A percentile compares a stretch with the other conserved stretches of the same genome.
phyloP scores from a whole-genome alignment of 2,888 invertebrate genomes.

The Nowickia ferox region DNA sequence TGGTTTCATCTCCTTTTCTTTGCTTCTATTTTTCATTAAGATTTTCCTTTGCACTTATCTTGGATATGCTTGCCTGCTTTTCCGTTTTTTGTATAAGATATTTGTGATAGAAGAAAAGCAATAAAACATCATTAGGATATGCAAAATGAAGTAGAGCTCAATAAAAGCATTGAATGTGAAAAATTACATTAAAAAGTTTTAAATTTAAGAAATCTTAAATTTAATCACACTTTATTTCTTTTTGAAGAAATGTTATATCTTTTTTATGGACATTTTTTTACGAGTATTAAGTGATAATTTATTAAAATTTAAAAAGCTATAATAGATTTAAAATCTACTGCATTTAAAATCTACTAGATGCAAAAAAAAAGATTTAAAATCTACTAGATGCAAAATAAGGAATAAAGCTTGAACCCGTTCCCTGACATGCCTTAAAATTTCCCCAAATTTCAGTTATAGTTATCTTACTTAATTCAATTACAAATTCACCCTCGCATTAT shows the following conservation, averaged over 20 bases:
- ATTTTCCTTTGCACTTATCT: constrained; percentile 24
- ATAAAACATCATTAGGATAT: constrained; percentile 7
- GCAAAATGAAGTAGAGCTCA: constrained; percentile 28
- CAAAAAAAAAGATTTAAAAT: no score
- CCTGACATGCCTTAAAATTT: no score
- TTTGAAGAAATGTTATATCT: neutral
- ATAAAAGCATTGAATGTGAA: constrained; percentile 12
- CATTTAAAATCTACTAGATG: no score
- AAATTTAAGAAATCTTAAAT: neutral
- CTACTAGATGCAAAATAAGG: no score
- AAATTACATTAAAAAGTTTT: neutral
- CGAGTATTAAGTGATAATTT: neutral
- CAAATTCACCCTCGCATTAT: neutral
- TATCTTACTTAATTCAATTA: neutral
- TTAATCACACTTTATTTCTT: neutral
- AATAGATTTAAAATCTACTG: no score
- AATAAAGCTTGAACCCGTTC: no score
- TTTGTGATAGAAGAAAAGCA: constrained; percentile 1
- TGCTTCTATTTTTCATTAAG: constrained; percentile 36
- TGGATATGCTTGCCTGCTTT: neutral
- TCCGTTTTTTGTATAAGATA: constrained; percentile 13
- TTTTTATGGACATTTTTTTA: neutral
- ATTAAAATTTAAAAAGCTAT: neutral
- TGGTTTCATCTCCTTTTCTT: constrained; percentile 66
- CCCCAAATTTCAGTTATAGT: no score